Conservation (phyloP, 2,113 vertebrate genomes). For the Megaceryle maxima region DNA sequence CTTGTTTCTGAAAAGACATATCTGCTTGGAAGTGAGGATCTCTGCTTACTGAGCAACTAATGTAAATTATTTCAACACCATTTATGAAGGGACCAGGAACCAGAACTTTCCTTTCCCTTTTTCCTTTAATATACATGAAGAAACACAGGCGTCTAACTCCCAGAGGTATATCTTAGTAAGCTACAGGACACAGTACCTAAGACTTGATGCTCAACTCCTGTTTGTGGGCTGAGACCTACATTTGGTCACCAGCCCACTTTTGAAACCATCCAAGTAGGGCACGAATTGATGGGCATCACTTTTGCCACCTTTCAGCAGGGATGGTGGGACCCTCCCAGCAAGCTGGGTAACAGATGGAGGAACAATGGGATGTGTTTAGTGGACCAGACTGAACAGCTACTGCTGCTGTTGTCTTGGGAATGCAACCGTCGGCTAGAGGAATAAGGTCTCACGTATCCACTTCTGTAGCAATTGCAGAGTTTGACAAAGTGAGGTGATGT, state of each 20-base stretch:
- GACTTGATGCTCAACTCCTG: fast-evolving
- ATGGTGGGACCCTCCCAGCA: not conserved
- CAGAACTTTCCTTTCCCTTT: not conserved
- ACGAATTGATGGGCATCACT: not conserved
- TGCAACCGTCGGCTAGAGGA: not conserved
- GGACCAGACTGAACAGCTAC: not conserved
- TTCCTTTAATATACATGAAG: not conserved
- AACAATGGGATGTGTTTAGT: fast-evolving
- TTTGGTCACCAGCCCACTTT: not conserved
- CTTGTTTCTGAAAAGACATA: not conserved
- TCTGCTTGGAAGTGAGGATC: not conserved
- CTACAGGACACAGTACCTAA: not conserved
- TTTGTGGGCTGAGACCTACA: not conserved
- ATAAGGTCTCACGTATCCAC: not conserved
- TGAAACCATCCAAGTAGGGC: not conserved
- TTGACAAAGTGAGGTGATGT: not conserved
- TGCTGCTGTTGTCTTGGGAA: not conserved
- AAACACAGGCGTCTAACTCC: not conserved
- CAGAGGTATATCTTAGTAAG: not conserved
- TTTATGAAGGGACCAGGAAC: not conserved
- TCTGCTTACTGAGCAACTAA: not conserved
- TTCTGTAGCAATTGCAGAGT: not conserved
- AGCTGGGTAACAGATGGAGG: not conserved
- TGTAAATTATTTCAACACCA: not conserved
- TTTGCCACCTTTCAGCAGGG: not conserved